Evolutionary conservation across 2,113 vertebrate genomes (phyloP).

Genomic region (Salvator merianae): DNA sequence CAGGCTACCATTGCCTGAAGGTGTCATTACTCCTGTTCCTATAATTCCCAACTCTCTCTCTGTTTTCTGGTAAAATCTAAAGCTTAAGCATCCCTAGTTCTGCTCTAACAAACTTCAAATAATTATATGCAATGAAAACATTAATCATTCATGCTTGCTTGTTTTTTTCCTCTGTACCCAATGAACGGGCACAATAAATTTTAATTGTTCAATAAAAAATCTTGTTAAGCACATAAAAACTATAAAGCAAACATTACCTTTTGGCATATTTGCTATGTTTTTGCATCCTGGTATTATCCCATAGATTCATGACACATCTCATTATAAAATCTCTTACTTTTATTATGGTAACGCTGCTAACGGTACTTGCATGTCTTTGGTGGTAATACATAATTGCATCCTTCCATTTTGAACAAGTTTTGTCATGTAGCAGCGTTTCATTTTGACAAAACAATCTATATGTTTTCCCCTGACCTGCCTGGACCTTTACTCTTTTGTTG

Average conservation of each 20-base stretch:
- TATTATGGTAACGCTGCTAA: background rate
- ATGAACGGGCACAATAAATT: background rate
- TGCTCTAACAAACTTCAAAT: slow-evolving; percentile 9
- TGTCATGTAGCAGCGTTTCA: background rate
- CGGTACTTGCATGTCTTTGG: background rate
- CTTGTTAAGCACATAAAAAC: slow-evolving; percentile 13
- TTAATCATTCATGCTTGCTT: slow-evolving; percentile 33
- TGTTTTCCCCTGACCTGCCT: background rate
- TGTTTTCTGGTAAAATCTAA: slow-evolving; percentile 5
- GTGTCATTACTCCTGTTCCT: slow-evolving; percentile 23
- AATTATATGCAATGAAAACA: slow-evolving; percentile 38
- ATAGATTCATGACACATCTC: slow-evolving; percentile 11
- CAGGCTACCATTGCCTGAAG: background rate
- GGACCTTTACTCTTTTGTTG: background rate
- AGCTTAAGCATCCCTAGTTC: background rate
- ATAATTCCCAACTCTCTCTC: slow-evolving; percentile 13
- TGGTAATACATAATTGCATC: background rate
- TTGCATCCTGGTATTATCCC: background rate
- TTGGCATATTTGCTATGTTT: background rate
- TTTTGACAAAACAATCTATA: background rate
- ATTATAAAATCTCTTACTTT: background rate
- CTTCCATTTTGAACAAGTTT: slow-evolving; percentile 11
- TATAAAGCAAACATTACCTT: background rate
- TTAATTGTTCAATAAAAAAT: slow-evolving; percentile 15
- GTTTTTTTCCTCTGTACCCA: slow-evolving; percentile 1